A percentile compares a stretch with the other conserved stretches of the same genome.
Conservation (phyloP, 2,797 vertebrate genomes). For the Philypnodon macrostomus region DNA sequence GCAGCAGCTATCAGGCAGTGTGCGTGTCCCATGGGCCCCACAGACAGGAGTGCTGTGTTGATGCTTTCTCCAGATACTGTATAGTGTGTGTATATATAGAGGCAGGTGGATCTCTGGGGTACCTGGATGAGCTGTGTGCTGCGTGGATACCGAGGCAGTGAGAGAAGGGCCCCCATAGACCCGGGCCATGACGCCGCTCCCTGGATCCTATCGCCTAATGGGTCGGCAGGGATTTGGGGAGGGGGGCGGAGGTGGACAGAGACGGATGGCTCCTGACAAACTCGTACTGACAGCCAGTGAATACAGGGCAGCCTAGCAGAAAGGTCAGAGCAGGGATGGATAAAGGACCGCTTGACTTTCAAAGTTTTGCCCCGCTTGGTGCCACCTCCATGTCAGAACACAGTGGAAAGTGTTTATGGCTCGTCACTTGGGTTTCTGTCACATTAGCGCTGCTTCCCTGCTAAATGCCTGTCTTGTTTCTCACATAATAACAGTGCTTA, state of each 20-base stretch:
- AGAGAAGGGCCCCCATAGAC: slow-evolving; percentile 59
- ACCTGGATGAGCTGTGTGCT: slow-evolving; percentile 63
- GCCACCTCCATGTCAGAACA: slow-evolving; percentile 53
- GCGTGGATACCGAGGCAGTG: slow-evolving; percentile 53
- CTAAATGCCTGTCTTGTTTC: slow-evolving; percentile 12
- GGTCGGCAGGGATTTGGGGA: slow-evolving; percentile 76
- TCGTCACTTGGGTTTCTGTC: slow-evolving; percentile 50
- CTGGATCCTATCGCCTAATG: slow-evolving; percentile 75
- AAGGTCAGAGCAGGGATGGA: slow-evolving; percentile 78
- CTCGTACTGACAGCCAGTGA: slow-evolving; percentile 77
- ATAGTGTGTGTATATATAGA: slow-evolving; percentile 28
- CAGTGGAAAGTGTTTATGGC: slow-evolving; percentile 53
- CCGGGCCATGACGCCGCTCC: slow-evolving; percentile 56
- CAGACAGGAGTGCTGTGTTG: slow-evolving; percentile 74
- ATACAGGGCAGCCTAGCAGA: slow-evolving; percentile 80
- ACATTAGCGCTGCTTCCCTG: slow-evolving; percentile 11
- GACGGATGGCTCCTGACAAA: slow-evolving; percentile 79
- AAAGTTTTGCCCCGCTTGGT: slow-evolving; percentile 72
- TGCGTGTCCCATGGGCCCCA: slow-evolving; percentile 63
- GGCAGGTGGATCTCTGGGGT: slow-evolving; percentile 57
- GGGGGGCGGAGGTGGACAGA: slow-evolving; percentile 74
- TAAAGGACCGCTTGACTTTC: slow-evolving; percentile 79
- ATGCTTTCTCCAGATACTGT: slow-evolving; percentile 62
- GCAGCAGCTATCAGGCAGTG: slow-evolving; percentile 64
- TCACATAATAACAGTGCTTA: neutral